Conservation (phyloP, 2,888 invertebrate genomes). For the Eurytoma californica region DNA sequence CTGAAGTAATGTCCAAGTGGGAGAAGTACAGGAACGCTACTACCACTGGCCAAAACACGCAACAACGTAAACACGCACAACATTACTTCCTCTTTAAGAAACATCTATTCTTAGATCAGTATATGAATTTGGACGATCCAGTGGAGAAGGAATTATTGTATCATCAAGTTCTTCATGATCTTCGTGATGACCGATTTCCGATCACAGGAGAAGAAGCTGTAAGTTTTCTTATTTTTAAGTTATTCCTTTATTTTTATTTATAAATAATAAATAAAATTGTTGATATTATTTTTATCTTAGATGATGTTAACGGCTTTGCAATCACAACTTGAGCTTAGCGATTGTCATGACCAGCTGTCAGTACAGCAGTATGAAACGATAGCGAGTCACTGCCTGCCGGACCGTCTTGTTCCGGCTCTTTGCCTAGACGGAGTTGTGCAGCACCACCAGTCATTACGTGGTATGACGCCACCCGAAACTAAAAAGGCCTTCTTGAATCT, state of each 20-base stretch:
- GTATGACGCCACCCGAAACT: conserved; percentile 90
- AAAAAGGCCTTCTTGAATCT: conserved; percentile 95
- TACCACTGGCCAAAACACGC: conserved; percentile 80
- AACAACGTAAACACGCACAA: conserved; percentile 76
- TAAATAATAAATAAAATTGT: neutral
- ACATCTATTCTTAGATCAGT: conserved; percentile 88
- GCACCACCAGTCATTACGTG: conserved; percentile 92
- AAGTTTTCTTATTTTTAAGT: conserved; percentile 73
- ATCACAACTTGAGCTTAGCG: conserved; percentile 93
- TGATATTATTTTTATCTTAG: conserved; percentile 73
- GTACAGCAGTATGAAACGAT: conserved; percentile 80
- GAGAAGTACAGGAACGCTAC: conserved; percentile 89
- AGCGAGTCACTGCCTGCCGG: conserved; percentile 88
- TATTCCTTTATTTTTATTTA: neutral
- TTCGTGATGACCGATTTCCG: conserved; percentile 93
- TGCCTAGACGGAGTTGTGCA: conserved; percentile 90
- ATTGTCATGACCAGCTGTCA: conserved; percentile 82
- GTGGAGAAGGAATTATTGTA: conserved; percentile 96
- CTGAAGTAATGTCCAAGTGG: conserved; percentile 97
- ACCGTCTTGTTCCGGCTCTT: conserved; percentile 86
- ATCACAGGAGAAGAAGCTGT: conserved; percentile 96
- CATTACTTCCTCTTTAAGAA: conserved; percentile 88
- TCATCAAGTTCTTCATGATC: conserved; percentile 93
- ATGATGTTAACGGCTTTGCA: conserved; percentile 95
- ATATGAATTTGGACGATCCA: conserved; percentile 86